A percentile compares a stretch with the other conserved stretches of the same genome.
phyloP scores from a whole-genome alignment of 2,113 vertebrate genomes.

The Vidua chalybeata region DNA sequence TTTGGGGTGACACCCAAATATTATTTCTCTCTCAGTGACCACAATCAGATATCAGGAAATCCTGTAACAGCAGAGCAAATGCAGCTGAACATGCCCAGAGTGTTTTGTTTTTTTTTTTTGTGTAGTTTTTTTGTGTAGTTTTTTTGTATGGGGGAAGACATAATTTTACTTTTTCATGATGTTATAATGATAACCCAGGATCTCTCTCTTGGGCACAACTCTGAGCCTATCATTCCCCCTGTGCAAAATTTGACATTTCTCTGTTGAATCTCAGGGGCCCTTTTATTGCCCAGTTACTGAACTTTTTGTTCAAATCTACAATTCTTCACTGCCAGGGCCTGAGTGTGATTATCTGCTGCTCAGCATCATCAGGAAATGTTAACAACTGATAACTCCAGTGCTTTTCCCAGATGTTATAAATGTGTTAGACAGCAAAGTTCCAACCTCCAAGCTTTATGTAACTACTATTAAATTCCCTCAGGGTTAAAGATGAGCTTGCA shows the following conservation, averaged over 20 bases:
- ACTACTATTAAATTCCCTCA: background rate
- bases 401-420: background rate
- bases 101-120: background rate
- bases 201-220: background rate
- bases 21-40: background rate
- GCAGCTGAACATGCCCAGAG: background rate
- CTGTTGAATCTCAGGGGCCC: background rate
- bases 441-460: background rate
- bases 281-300: background rate
- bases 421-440: background rate
- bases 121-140: background rate
- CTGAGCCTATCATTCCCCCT: background rate
- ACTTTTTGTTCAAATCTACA: background rate
- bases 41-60: background rate
- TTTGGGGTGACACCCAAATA: background rate
- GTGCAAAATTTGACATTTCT: background rate
- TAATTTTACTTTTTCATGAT: background rate
- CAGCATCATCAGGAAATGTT: background rate
- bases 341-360: background rate
- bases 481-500: background rate
- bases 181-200: background rate
- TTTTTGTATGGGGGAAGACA: accelerated
- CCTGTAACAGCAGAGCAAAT: background rate
- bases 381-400: background rate
- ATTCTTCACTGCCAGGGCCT: background rate